phyloP scores from a whole-genome alignment of 53 echinoderm and acorn worm genomes.

The Apostichopus leukothele region DNA sequence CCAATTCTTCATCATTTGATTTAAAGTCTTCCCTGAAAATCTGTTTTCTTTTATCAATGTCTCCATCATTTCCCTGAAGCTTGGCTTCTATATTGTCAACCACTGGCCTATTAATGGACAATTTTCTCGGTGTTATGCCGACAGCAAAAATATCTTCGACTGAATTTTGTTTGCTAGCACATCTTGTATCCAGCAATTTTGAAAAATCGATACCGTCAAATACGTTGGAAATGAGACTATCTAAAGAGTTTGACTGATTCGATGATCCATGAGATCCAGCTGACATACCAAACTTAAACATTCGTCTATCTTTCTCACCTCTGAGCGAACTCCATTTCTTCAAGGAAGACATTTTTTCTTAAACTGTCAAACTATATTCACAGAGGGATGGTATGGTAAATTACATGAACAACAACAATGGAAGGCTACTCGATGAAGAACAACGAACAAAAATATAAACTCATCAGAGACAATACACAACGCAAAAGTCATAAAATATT shows the following conservation, averaged over 20 bases:
- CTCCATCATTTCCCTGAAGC: too few relatives aligned
- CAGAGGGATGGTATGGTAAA: too few relatives aligned
- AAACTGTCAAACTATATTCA: too few relatives aligned
- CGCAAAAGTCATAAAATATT: too few relatives aligned
- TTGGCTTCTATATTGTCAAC: too few relatives aligned
- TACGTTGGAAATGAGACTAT: slow-evolving; percentile 1
- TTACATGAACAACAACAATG: too few relatives aligned
- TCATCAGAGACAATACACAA: too few relatives aligned
- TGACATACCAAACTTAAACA: too few relatives aligned
- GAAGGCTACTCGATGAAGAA: too few relatives aligned
- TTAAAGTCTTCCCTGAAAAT: too few relatives aligned
- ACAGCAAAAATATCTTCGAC: slow-evolving; percentile 15
- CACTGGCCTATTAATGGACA: not conserved
- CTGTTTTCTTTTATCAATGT: too few relatives aligned
- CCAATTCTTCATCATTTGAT: not conserved
- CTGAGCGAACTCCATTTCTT: not conserved
- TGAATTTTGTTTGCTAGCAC: not conserved
- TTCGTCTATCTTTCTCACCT: not conserved
- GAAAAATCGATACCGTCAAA: slow-evolving; percentile 2
- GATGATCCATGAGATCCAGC: not conserved
- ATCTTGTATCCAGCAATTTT: not conserved
- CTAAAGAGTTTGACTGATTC: not conserved
- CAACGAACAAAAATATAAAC: too few relatives aligned
- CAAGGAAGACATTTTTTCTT: not conserved
- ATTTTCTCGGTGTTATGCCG: not conserved